These are phyloP conservation scores for Takifugu ocellatus DNA, from an alignment of 2,797 vertebrate species.

Conservation along the genomic window DNA sequence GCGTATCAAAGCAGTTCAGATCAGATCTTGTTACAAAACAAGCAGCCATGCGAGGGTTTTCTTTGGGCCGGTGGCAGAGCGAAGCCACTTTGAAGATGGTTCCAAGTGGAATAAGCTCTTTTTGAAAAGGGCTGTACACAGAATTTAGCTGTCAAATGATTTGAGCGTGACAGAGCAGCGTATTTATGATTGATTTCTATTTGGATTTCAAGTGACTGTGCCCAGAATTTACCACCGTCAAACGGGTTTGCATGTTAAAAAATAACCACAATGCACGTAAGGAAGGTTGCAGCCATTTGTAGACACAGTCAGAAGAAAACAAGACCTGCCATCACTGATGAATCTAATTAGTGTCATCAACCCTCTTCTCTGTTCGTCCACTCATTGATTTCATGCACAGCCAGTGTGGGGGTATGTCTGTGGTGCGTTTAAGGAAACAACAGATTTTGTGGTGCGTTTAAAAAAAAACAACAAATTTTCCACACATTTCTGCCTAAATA, in stretches of 20 bases:
- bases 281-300: slow-evolving; percentile 18
- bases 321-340: background rate
- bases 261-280: slow-evolving; percentile 7
- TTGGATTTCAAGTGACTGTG: slow-evolving; percentile 36
- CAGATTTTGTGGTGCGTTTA: too few relatives aligned
- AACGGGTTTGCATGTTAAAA: slow-evolving; percentile 17
- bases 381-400: too few relatives aligned
- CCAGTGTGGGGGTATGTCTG: too few relatives aligned
- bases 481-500: too few relatives aligned
- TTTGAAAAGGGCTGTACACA: slow-evolving; percentile 46
- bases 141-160: background rate
- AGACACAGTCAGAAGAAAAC: background rate
- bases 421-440: too few relatives aligned
- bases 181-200: slow-evolving; percentile 18
- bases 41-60: slow-evolving; percentile 24
- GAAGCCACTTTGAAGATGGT: slow-evolving; percentile 60
- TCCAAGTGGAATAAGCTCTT: slow-evolving; percentile 52
- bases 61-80: slow-evolving; percentile 31
- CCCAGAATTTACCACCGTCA: slow-evolving; percentile 20
- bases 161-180: too few relatives aligned
- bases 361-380: too few relatives aligned
- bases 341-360: background rate
- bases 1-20: slow-evolving; percentile 45
- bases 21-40: slow-evolving; percentile 54
- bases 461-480: too few relatives aligned